Evolutionary conservation across 2,888 invertebrate species (phyloP).

Genomic region (Drosophila nigritarsus): DNA sequence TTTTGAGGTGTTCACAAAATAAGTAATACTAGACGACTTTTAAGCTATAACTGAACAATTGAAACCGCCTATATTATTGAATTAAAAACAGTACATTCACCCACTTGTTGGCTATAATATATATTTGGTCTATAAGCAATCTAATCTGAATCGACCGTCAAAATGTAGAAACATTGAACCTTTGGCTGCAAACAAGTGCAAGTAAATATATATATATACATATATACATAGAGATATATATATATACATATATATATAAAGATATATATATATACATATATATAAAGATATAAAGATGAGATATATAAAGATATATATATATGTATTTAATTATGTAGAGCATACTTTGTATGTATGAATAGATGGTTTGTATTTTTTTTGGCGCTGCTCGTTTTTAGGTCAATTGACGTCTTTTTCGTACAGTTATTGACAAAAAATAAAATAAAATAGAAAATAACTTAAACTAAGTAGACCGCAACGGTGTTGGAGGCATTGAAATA

Average conservation of each 20-base stretch:
- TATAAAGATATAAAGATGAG: too few relatives aligned
- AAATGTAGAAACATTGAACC: slow-evolving; percentile 66
- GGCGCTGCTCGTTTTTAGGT: slow-evolving; percentile 69
- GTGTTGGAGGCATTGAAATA: slow-evolving; percentile 24
- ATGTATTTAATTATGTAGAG: not conserved
- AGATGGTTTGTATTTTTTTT: slow-evolving; percentile 26
- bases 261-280: slow-evolving; percentile 7
- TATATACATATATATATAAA: not conserved
- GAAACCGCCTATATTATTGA: not conserved
- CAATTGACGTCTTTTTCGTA: slow-evolving; percentile 64
- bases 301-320: too few relatives aligned
- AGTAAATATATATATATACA: slow-evolving; percentile 7
- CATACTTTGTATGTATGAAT: not conserved
- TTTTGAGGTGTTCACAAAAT: not conserved
- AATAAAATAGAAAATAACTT: slow-evolving; percentile 27
- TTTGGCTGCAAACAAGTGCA: slow-evolving; percentile 40
- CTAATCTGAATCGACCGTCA: slow-evolving; percentile 41
- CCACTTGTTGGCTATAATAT: slow-evolving; percentile 23
- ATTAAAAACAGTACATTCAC: slow-evolving; percentile 2
- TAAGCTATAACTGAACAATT: not conserved
- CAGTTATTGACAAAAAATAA: slow-evolving; percentile 51
- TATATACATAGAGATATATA: too few relatives aligned
- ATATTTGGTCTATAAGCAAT: slow-evolving; percentile 22
- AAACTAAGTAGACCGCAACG: slow-evolving; percentile 56
- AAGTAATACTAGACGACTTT: not conserved